These are phyloP conservation scores for Pseudorasbora parva DNA, from an alignment of 2,113 vertebrate genomes.

Conservation along the genomic window DNA sequence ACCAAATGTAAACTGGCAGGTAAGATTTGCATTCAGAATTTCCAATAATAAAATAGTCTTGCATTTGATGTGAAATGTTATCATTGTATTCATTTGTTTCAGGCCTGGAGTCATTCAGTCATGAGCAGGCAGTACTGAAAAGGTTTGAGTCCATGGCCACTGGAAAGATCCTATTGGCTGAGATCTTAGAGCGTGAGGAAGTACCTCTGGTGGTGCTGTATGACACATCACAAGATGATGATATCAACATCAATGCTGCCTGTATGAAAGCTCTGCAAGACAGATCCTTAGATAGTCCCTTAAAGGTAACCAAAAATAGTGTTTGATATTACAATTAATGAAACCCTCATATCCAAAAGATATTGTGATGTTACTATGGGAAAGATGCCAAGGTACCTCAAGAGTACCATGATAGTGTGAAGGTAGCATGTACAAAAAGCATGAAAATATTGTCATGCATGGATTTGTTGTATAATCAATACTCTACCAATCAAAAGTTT, in stretches of 20 bases:
- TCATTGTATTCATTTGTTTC: constrained; percentile 33
- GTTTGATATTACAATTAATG: neutral
- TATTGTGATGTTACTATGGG: neutral
- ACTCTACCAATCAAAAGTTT: neutral
- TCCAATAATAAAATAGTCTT: neutral
- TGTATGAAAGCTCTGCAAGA: constrained; percentile 88
- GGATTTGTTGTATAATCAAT: neutral
- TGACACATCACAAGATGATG: constrained; percentile 95
- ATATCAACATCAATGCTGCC: constrained; percentile 93
- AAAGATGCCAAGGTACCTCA: neutral
- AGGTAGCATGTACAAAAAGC: neutral
- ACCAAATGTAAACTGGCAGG: constrained; percentile 93
- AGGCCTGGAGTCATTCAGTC: constrained; percentile 89
- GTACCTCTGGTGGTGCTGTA: constrained; percentile 90
- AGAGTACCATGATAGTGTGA: neutral
- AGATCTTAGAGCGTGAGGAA: constrained; percentile 86
- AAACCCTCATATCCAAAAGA: neutral
- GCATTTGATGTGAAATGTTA: constrained; percentile 19
- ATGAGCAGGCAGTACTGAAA: constrained; percentile 85
- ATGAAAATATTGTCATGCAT: neutral
- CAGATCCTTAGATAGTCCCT: constrained; percentile 81
- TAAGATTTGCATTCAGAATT: constrained; percentile 67
- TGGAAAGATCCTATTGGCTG: constrained; percentile 89
- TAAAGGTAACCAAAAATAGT: constrained; percentile 79
- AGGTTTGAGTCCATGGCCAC: constrained; percentile 86